A percentile compares a stretch with the other conserved stretches of the same genome.
phyloP scores from a whole-genome alignment of 1,140 invertebrate genomes.

The Venturia canescens region DNA sequence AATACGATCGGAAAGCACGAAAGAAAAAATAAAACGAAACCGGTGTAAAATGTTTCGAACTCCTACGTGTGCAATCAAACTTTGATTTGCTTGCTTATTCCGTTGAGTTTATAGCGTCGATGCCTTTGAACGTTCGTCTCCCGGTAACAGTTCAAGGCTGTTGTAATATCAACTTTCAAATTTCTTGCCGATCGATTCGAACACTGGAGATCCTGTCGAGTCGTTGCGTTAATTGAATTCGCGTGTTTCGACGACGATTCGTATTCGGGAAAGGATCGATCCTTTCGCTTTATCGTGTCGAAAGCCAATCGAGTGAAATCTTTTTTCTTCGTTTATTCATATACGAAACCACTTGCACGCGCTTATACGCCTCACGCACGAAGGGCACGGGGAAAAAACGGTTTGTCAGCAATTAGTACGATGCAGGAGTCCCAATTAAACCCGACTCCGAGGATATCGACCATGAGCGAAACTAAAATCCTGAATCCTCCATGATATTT shows the following conservation, averaged over 20 bases:
- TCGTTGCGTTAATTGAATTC: conserved; percentile 35
- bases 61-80: too few relatives aligned
- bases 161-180: background rate
- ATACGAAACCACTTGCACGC: conserved; percentile 1
- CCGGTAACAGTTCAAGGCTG: background rate
- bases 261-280: conserved; percentile 31
- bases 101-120: background rate
- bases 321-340: conserved; percentile 21
- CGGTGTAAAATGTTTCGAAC: too few relatives aligned
- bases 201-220: conserved; percentile 23
- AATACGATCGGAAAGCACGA: too few relatives aligned
- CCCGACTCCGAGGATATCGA: background rate
- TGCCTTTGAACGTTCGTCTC: background rate
- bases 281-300: conserved; percentile 29
- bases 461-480: conserved; percentile 18
- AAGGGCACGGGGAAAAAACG: conserved; percentile 11
- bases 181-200: conserved; percentile 6
- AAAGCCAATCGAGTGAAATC: conserved; percentile 12
- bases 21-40: too few relatives aligned
- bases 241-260: conserved; percentile 32
- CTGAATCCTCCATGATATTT: background rate
- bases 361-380: conserved; percentile 32
- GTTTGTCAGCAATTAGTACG: conserved; percentile 39
- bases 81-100: background rate
- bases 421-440: conserved; percentile 17